Evolutionary conservation across 2,888 invertebrate genomes (phyloP).

Genomic region (Neoscelio sp.): DNA sequence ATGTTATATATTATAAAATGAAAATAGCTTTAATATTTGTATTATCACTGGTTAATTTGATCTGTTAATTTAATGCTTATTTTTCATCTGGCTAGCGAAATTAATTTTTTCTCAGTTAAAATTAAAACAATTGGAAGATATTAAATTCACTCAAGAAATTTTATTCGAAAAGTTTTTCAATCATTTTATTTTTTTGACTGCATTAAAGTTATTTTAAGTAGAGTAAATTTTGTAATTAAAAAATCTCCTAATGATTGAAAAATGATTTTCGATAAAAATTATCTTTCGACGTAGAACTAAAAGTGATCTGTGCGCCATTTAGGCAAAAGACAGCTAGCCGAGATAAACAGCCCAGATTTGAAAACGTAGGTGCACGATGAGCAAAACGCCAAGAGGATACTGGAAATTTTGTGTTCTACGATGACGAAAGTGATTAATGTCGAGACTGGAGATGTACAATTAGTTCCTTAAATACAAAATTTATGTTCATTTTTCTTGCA

Average conservation of each 20-base stretch:
- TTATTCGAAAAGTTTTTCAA: constrained; percentile 15
- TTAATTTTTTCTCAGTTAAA: neutral
- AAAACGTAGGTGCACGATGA: constrained; percentile 72
- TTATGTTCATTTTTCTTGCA: too few species aligned
- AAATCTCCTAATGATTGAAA: constrained; percentile 4
- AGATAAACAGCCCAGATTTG: constrained; percentile 73
- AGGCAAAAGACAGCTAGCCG: constrained; percentile 79
- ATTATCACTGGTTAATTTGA: too few species aligned
- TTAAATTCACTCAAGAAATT: too few species aligned
- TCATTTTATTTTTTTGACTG: neutral
- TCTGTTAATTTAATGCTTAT: too few species aligned
- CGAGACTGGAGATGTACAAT: constrained; percentile 40
- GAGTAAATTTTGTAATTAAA: neutral
- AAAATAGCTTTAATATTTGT: too few species aligned
- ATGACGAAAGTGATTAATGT: constrained; percentile 50
- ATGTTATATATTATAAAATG: too few species aligned
- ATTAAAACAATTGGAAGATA: too few species aligned
- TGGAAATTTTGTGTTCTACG: constrained; percentile 26
- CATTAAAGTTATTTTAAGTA: neutral
- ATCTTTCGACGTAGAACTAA: constrained; percentile 49
- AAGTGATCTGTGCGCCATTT: constrained; percentile 75
- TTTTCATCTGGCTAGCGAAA: constrained; percentile 5
- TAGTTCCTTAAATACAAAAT: constrained; percentile 32
- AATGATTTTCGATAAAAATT: neutral
- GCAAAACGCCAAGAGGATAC: constrained; percentile 70